Percentiles rank a stretch among this genome's conserved stretches.
phyloP scores from a whole-genome alignment of 2,888 invertebrate genomes.

The Cephalotes varians region DNA sequence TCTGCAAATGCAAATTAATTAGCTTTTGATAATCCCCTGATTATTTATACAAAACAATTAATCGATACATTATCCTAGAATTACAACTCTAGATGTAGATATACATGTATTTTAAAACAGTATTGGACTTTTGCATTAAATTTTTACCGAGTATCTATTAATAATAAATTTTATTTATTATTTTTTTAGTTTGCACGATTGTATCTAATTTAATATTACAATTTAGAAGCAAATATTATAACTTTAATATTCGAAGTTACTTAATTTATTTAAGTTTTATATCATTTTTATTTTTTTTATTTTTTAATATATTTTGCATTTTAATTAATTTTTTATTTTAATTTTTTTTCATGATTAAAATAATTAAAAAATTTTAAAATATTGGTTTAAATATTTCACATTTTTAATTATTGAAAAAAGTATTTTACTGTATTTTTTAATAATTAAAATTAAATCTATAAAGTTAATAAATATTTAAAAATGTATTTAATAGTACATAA shows the following conservation, averaged over 20 bases:
- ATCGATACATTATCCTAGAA: slow-evolving; percentile 50
- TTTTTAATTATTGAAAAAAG: background rate
- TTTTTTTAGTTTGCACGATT: background rate
- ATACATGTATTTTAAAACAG: slow-evolving; percentile 14
- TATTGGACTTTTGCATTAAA: slow-evolving; percentile 35
- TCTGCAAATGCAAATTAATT: slow-evolving; percentile 70
- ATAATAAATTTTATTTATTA: background rate
- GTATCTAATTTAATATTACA: background rate
- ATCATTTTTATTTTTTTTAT: background rate
- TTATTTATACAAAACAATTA: slow-evolving; percentile 66
- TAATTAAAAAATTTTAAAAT: background rate
- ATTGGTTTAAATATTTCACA: background rate
- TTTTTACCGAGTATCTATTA: background rate
- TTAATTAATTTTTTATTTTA: background rate
- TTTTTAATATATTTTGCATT: background rate
- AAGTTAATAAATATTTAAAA: slow-evolving; percentile 1
- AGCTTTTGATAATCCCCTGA: slow-evolving; percentile 67
- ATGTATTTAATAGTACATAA: background rate
- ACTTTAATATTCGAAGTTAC: background rate
- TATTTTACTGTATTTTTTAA: background rate
- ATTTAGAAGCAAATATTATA: slow-evolving; percentile 2
- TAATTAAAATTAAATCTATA: slow-evolving; percentile 1
- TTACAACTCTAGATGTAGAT: slow-evolving; percentile 20
- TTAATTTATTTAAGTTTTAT: background rate
- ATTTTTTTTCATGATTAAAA: background rate